Evolutionary conservation across 2,888 invertebrate genomes (phyloP), one percentile per base, ranked within the genome.

Genomic region (Oligia fasciuncula): DNA sequence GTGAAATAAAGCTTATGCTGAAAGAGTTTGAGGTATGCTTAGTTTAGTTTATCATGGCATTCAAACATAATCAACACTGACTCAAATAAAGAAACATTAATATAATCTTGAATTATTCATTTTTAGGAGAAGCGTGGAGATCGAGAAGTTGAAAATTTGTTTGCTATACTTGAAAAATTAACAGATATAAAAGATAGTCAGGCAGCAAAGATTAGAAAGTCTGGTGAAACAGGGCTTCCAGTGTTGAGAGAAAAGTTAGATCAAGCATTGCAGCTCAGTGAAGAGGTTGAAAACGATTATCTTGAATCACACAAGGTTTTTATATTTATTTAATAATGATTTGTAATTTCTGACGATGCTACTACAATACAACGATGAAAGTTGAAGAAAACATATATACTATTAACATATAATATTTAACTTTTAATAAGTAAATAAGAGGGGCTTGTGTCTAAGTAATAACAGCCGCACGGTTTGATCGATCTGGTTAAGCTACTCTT

Each of bases 1-100:
- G 99, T 77, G 99, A 99, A 97, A 98, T 99, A 87, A 98, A 98
- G 88, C 98, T 97, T 94, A 98, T 98, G 95, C 94, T 99, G 9
- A 98, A 98, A 88, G 98, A 99, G 94, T 99, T 99, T 95, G 99
- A 99, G 97, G 98, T 98, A 97, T 94, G 90, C 81, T 40, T 49
- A 62, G 0, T 62, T 84, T 40, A 63, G 35, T 29, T 29, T 29
- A 29, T 29, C 29, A 29, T 66, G 51, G 8, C 4, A 17, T n/a
- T 63, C 14, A 4, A 49, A 63, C 19, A 3, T 17, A 14, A 2
- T 46, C 23, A 49, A n/a, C 40, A 43, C 19, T 35, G 13, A 14
- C 40, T 43, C 14, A 49, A 29, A 17, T 49, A 35, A 8, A 57
- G 4, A 35, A 19, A 46, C n/a, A 46, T 6, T 49, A 11, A 29